Evolutionary conservation across 2,113 vertebrate genomes (phyloP).

Genomic region (Crotalus tigris): DNA sequence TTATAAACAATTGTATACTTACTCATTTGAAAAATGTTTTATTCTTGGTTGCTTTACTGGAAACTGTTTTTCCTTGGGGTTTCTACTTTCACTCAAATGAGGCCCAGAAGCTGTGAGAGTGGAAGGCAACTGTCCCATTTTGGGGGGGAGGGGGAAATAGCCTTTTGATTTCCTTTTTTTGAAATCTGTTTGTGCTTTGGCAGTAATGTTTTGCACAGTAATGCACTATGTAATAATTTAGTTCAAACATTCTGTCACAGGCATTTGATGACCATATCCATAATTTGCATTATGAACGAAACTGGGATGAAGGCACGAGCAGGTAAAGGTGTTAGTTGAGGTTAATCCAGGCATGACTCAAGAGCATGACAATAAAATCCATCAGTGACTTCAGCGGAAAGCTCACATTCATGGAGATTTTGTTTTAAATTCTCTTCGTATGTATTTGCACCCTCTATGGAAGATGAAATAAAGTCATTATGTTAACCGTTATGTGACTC

Average conservation of each 20-base stretch:
- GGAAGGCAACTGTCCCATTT: background rate
- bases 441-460: background rate
- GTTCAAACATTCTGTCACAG: background rate
- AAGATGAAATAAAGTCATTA: background rate
- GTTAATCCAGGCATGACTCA: background rate
- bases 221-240: background rate
- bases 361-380: background rate
- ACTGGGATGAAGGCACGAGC: background rate
- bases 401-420: background rate
- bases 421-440: background rate
- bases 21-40: background rate
- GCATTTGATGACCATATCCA: background rate
- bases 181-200: background rate
- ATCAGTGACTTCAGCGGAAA: background rate
- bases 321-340: background rate
- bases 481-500: background rate
- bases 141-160: too few relatives aligned
- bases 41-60: background rate
- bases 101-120: background rate
- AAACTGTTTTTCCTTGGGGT: background rate
- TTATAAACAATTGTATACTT: constrained; percentile 7
- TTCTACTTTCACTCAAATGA: background rate
- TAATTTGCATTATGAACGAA: background rate
- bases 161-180: background rate
- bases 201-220: background rate